Evolutionary conservation across 2,113 vertebrate species (phyloP).

Genomic region (Gymnogyps californianus): DNA sequence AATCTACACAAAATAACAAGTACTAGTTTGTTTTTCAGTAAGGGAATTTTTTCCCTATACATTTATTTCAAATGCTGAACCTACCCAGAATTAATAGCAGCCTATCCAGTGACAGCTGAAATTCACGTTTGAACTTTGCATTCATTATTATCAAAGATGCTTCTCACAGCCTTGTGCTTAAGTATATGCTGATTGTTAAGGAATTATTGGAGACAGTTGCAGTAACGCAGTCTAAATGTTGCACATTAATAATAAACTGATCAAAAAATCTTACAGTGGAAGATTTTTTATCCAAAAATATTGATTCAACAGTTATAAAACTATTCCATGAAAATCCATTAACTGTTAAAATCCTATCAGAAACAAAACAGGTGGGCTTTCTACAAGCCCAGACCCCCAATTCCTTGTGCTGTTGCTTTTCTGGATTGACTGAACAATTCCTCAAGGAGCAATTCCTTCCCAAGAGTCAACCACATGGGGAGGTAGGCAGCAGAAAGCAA

Average conservation of each 20-base stretch:
- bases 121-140: neutral
- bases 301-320: neutral
- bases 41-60: neutral
- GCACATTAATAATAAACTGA: neutral
- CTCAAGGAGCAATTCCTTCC: neutral
- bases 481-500: neutral
- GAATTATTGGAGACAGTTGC: neutral
- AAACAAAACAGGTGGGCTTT: neutral
- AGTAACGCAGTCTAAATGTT: neutral
- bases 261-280: neutral
- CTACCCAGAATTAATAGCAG: neutral
- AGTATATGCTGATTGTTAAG: neutral
- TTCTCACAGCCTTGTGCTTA: neutral
- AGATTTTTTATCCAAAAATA: neutral
- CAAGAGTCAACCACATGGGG: neutral
- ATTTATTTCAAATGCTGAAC: neutral
- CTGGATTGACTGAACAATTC: neutral
- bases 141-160: neutral
- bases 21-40: neutral
- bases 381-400: neutral
- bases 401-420: neutral
- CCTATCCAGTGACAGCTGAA: neutral
- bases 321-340: neutral
- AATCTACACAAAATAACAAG: neutral
- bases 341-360: neutral